Percentiles rank a stretch among this genome's conserved stretches.
Evolutionary conservation across 2,888 invertebrate species (phyloP).

Genomic region (Fragum whitleyi): DNA sequence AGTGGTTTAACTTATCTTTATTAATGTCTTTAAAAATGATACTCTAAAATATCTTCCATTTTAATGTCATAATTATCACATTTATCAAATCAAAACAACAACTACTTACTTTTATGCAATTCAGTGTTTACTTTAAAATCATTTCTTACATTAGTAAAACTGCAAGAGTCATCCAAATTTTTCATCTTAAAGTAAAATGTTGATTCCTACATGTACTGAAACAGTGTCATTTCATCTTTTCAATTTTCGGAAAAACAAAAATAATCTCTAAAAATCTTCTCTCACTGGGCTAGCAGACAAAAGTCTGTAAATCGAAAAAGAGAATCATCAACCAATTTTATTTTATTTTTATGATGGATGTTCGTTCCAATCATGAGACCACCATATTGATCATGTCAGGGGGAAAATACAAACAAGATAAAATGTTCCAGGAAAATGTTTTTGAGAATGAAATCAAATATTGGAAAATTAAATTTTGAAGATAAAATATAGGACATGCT

Average conservation of each 20-base stretch:
- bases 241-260: slow-evolving; percentile 1
- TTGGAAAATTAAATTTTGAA: background rate
- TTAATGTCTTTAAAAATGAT: no score
- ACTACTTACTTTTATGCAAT: no score
- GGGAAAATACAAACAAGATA: slow-evolving; percentile 7
- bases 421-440: slow-evolving; percentile 2
- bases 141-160: no score
- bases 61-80: no score
- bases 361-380: slow-evolving; percentile 14
- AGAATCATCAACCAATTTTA: slow-evolving; percentile 8
- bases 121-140: no score
- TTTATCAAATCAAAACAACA: no score
- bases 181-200: no score
- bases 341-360: slow-evolving; percentile 14
- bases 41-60: no score
- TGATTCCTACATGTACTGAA: background rate
- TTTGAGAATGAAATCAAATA: background rate
- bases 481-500: no score
- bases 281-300: slow-evolving; percentile 16
- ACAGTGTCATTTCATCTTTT: slow-evolving; percentile 14
- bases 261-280: slow-evolving; percentile 20
- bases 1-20: no score
- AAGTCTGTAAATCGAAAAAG: slow-evolving; percentile 11
- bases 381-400: slow-evolving; percentile 11
- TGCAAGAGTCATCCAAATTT: no score